phyloP scores from a whole-genome alignment of 2,113 vertebrate species.

The Isichthys henryi region DNA sequence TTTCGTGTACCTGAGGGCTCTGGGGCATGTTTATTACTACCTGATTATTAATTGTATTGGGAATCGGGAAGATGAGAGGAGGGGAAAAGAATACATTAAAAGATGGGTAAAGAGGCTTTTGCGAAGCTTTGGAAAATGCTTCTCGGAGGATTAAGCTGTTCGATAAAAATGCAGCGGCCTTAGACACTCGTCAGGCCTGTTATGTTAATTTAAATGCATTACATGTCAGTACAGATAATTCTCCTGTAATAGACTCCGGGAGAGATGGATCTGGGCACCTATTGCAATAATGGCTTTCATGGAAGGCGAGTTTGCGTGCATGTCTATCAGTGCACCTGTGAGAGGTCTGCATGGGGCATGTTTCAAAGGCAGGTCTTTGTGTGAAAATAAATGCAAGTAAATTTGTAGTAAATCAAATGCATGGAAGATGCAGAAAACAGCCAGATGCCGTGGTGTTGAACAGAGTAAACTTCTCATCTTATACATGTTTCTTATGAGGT shows the following conservation, averaged over 20 bases:
- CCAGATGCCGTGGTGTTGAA: neutral
- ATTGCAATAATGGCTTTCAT: neutral
- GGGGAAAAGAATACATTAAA: neutral
- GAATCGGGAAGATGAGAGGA: neutral
- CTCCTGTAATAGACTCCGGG: conserved; percentile 56
- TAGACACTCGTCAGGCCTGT: conserved; percentile 57
- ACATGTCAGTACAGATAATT: conserved; percentile 54
- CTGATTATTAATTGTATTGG: conserved; percentile 36
- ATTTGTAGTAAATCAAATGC: conserved; percentile 17
- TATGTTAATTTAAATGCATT: conserved; percentile 60
- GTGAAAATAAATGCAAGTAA: conserved; percentile 14
- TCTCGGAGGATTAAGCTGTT: conserved; percentile 49
- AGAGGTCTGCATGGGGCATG: neutral
- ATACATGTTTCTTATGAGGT: neutral
- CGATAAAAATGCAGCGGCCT: conserved; percentile 54
- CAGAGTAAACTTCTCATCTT: neutral
- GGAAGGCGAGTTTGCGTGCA: neutral
- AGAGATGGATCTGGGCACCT: conserved; percentile 53
- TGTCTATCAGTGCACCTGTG: neutral
- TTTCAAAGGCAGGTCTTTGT: neutral
- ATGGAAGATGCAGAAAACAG: conserved; percentile 15
- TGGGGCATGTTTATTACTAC: conserved; percentile 32
- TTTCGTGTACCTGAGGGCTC: conserved; percentile 10
- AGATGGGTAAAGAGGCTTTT: neutral
- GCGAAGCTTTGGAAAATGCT: neutral